These are phyloP conservation scores for Zygaena filipendulae DNA, from an alignment of 2,888 invertebrate species.

Conservation along the genomic window DNA sequence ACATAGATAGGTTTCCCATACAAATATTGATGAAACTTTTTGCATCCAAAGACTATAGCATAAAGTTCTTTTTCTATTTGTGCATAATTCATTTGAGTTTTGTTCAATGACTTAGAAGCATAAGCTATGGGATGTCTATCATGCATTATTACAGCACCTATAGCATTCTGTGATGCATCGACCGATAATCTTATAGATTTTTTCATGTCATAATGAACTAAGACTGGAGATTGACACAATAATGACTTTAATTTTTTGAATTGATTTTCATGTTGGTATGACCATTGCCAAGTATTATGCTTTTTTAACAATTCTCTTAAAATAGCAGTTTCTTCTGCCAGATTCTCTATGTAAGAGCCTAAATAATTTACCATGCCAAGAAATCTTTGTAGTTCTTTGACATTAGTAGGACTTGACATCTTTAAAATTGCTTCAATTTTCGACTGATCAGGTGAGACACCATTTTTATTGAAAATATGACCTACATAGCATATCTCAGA, in stretches of 20 bases:
- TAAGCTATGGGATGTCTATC: constrained; percentile 11
- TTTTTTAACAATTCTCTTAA: constrained; percentile 16
- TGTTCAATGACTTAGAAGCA: constrained; percentile 10
- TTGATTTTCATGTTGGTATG: constrained; percentile 1
- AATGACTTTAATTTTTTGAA: constrained; percentile 7
- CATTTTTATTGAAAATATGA: constrained; percentile 3
- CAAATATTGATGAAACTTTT: too few species aligned
- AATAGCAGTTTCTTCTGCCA: constrained; percentile 12
- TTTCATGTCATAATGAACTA: constrained; percentile 10
- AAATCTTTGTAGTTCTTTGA: constrained; percentile 17
- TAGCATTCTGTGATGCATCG: constrained; percentile 7
- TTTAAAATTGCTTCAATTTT: constrained; percentile 15
- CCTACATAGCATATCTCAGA: constrained; percentile 12
- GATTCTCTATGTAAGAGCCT: constrained; percentile 10
- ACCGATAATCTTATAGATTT: constrained; percentile 6
- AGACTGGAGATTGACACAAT: constrained; percentile 7
- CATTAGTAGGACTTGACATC: constrained; percentile 11
- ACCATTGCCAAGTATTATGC: constrained; percentile 12
- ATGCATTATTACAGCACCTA: constrained; percentile 14
- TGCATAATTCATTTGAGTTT: constrained; percentile 5
- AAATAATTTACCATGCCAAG: constrained; percentile 19
- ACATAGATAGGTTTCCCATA: constrained; percentile 6
- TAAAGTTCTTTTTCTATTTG: constrained; percentile 11
- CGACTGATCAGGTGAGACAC: constrained; percentile 9
- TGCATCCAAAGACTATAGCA: constrained; percentile 10